Evolutionary conservation across 2,113 vertebrate genomes (phyloP), one percentile per base, ranked within the genome.

Genomic region (Nestor notabilis): DNA sequence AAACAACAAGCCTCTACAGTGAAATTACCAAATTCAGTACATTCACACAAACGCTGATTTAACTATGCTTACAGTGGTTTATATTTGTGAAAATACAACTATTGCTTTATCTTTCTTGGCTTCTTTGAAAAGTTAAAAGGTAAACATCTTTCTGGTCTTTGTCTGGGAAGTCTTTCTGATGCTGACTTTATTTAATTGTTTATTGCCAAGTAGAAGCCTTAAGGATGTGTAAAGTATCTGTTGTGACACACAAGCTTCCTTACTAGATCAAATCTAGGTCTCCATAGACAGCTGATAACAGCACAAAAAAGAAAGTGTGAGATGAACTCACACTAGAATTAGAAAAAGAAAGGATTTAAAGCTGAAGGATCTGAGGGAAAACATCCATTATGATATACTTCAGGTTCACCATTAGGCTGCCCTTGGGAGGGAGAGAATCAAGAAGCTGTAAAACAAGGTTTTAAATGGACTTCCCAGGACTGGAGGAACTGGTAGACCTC

Each of bases 111-210:
- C 83, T 89, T 95, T 81, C 86, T 92, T 91, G 74, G 69, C 90
- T 97, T 95, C 94, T 95, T 94, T 80, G 56, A 90, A 86, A 96
- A 95, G 82, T 76, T 88, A 66, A 80, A 88, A 82, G 64, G 86
- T 79, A 87, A 90, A 58, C n/a, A 91, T 60, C 65, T 64, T 91
- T 80, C 87, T 88, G 46, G 65, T 83, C 85, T 80, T 83, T 3
- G 7, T 52, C 56, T 44, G 70, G 56, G 49, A 97, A 89, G 87
- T 60, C 95, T 92, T 92, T 83, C 83, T 91, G 85, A 92, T 65
- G 46, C 58, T 87, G 60, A 78, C 91, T 95, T 96, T 96, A 84
- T 94, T 96, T 96, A 83, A 93, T 81, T 93, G 94, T 89, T 95
- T 97, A 92, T 84, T 89, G 91, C 70, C 65, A 92, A 95, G 84